These are phyloP conservation scores for Alligator sinensis DNA, from an alignment of 2,113 vertebrate species.

Conservation along the genomic window DNA sequence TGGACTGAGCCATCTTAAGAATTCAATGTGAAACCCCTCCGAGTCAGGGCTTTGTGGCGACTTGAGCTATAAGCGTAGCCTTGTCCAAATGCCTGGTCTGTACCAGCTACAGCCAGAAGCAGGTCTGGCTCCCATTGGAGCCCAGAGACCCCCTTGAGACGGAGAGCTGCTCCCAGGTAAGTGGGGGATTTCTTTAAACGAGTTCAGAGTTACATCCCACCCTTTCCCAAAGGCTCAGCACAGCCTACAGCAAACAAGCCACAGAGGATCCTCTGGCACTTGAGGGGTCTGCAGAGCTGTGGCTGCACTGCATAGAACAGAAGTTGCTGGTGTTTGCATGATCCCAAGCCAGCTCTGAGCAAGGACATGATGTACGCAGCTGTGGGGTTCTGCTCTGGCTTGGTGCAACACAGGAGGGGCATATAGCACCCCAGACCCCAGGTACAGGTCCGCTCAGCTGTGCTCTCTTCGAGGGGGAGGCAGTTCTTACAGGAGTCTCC, in stretches of 20 bases:
- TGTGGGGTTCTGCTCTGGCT: not conserved
- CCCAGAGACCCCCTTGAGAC: not conserved
- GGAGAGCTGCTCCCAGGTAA: not conserved
- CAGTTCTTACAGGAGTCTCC: not conserved
- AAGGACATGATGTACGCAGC: conserved; percentile 29
- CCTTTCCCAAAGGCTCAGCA: too few species aligned
- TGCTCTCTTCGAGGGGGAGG: not conserved
- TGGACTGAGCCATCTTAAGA: not conserved
- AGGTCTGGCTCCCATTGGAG: not conserved
- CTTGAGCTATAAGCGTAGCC: not conserved
- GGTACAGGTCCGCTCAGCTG: not conserved
- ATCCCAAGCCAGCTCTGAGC: not conserved
- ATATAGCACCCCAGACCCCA: not conserved
- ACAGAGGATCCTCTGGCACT: too few species aligned
- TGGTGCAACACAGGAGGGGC: not conserved
- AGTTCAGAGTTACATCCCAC: not conserved
- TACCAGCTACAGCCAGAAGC: not conserved
- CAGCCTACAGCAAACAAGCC: too few species aligned
- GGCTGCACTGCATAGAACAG: not conserved
- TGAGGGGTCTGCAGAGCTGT: not conserved
- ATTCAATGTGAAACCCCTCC: not conserved
- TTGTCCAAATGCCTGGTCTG: not conserved
- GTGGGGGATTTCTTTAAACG: not conserved
- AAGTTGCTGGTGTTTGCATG: conserved; percentile 30
- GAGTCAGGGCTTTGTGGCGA: rapidly evolving